These are phyloP conservation scores for Pachycephala philippinensis DNA, from an alignment of 2,113 vertebrate genomes.

Conservation along the genomic window DNA sequence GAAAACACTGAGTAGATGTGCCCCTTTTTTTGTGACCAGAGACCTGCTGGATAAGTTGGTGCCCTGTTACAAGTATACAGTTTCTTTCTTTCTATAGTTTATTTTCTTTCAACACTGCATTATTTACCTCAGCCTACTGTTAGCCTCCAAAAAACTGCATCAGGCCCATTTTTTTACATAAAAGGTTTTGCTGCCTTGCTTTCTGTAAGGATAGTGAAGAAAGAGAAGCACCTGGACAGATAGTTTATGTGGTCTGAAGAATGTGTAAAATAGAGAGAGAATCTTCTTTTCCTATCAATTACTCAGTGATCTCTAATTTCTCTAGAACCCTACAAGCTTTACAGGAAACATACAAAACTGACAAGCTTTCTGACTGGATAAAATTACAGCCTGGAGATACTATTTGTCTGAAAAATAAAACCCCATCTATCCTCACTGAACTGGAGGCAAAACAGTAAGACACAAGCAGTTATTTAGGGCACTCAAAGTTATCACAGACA, in stretches of 20 bases:
- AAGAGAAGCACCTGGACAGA: not conserved
- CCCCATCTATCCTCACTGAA: not conserved
- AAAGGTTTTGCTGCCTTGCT: not conserved
- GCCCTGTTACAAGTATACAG: not conserved
- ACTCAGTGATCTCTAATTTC: rapidly evolving
- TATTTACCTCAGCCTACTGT: not conserved
- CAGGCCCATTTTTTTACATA: not conserved
- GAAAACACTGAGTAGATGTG: not conserved
- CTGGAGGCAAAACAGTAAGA: not conserved
- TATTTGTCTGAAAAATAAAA: not conserved
- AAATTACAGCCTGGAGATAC: not conserved
- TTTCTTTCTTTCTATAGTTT: not conserved
- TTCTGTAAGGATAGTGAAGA: not conserved
- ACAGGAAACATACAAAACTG: not conserved
- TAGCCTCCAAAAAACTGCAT: not conserved
- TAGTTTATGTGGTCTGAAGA: not conserved
- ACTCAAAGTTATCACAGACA: not conserved
- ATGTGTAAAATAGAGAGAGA: not conserved
- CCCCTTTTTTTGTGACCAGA: not conserved
- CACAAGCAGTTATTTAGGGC: not conserved
- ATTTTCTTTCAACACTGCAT: not conserved
- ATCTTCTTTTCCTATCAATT: not conserved
- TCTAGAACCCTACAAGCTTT: not conserved
- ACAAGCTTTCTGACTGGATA: not conserved
- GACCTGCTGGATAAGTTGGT: not conserved